Percentiles rank a stretch among this genome's conserved stretches.
phyloP scores from a whole-genome alignment of 2,888 invertebrate genomes.

The Tanypteryx hageni region DNA sequence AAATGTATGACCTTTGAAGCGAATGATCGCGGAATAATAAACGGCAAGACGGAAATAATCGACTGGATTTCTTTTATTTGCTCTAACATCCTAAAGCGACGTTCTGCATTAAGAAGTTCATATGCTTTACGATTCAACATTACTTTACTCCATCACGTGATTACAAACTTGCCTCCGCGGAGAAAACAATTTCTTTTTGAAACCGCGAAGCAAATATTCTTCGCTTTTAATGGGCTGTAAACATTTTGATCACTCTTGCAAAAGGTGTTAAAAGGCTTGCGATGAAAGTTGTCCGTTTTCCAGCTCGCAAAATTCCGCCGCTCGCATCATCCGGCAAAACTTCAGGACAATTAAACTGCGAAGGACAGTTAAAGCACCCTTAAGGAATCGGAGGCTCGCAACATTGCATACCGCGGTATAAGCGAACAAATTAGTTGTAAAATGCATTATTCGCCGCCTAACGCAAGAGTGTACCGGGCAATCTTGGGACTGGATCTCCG shows the following conservation, averaged over 20 bases:
- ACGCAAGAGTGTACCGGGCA: neutral
- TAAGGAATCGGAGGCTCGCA: neutral
- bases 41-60: neutral
- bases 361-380: neutral
- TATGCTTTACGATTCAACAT: neutral
- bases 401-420: neutral
- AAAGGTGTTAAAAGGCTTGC: conserved; percentile 19
- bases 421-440: conserved; percentile 6
- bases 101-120: neutral
- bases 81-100: neutral
- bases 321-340: conserved; percentile 4
- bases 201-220: neutral
- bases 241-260: neutral
- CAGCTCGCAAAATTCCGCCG: neutral
- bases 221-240: conserved; percentile 1
- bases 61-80: neutral
- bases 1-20: neutral
- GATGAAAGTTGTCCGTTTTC: conserved; percentile 8
- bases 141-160: neutral
- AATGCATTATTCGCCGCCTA: neutral
- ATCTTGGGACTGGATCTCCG: neutral
- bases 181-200: neutral
- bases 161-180: neutral
- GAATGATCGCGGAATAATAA: neutral
- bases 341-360: neutral